Base-by-base conservation (phyloP, 2,888 invertebrate genomes). In the Amiota minor region DNA sequence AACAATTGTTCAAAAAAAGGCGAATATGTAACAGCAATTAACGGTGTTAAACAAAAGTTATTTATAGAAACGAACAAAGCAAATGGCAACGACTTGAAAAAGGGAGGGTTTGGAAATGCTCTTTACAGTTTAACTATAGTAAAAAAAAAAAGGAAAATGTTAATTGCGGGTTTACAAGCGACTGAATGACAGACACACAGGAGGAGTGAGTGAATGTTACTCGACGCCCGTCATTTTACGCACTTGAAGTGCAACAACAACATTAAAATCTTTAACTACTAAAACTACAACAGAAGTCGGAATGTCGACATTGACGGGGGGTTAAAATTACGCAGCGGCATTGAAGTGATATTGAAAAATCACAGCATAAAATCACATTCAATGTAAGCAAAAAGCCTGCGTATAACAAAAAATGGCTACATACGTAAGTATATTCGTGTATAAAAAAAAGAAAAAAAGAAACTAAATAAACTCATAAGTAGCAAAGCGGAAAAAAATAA, bases 41-140 rank as follows among this genome's bases (percentile, higher is more conserved):
- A 79, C 80, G 78, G 79, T 81, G 85, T 87, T 86, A 86, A 86
- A 84, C 83, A 86, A 80, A 87, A 86, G 84, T 87, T 87, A 85
- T 83, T 81, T 74, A 72, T 50, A 18, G 71, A 70, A 47, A 62
- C 56, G 35, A 71, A 65, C 49, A 62, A 67, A 70, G 55, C 49
- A 55, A 46, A 67, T 47, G 69, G 65, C 70, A 74, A 69, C 72
- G 70, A 77, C 76, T 75, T 74, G 71, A 23, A 75, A 47, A 72
- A 16, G n/a, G 12, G 62, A 50, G 55, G 56, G 73, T 70, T 45
- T 62, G 72, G 72, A 73, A 61, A 69, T 67, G 35, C 55, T 8
- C 64, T 46, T 53, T 70, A 56, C 72, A 71, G 64, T 55, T 72
- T 69, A 55, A 61, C 47, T 71, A 64, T 53, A 23, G 49, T 35